Percentiles rank a stretch among this genome's conserved stretches.
These are phyloP conservation scores for Ichneumoninae sp. DNA, from an alignment of 2,888 invertebrate genomes.

Conservation along the genomic window DNA sequence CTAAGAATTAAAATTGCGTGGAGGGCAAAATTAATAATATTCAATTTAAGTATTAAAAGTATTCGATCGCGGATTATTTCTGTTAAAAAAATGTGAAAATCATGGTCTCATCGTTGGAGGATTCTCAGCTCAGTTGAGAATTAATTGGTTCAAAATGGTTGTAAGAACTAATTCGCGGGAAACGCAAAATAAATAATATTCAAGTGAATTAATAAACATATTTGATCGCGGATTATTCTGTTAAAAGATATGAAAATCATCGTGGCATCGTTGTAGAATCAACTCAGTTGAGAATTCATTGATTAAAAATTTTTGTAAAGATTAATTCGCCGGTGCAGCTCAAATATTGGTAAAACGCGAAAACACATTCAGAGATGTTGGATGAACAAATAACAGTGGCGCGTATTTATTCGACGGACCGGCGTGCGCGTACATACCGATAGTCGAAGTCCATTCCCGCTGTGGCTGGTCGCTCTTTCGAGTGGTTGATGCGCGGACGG, in stretches of 20 bases:
- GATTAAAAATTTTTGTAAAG: not conserved
- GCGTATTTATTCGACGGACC: not conserved
- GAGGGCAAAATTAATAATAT: constrained; percentile 15
- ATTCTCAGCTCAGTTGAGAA: too few species aligned
- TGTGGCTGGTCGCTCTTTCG: constrained; percentile 87
- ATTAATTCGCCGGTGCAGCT: not conserved
- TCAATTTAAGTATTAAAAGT: not conserved
- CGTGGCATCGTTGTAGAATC: too few species aligned
- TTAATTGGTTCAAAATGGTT: not conserved
- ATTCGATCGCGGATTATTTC: too few species aligned
- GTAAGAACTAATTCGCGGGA: not conserved
- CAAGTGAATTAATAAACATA: too few species aligned
- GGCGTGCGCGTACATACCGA: constrained; percentile 78
- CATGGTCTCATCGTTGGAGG: too few species aligned
- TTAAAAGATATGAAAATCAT: too few species aligned
- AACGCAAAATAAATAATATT: constrained; percentile 17
- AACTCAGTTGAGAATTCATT: not conserved
- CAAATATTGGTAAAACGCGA: not conserved
- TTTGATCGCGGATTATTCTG: too few species aligned
- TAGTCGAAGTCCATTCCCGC: constrained; percentile 82
- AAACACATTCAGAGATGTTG: not conserved
- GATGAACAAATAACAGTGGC: not conserved
- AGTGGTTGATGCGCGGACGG: constrained; percentile 94
- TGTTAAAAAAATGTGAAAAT: too few species aligned
- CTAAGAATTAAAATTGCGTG: not conserved